Percentiles rank a stretch among this genome's conserved stretches.
Evolutionary conservation across 2,113 vertebrate genomes (phyloP).

Genomic region (Limnothrissa miodon): DNA sequence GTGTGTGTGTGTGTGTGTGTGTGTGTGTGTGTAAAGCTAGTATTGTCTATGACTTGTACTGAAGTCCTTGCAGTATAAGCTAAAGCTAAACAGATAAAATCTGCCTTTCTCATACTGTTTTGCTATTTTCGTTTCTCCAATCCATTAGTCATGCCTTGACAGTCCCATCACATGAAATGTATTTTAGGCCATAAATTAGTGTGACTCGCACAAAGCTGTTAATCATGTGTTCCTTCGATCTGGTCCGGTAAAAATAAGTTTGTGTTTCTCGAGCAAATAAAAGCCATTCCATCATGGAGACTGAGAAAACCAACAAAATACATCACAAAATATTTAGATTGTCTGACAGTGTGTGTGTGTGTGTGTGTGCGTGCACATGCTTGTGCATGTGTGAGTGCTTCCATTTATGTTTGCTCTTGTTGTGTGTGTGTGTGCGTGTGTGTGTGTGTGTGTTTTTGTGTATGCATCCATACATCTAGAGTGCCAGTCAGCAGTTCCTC

Average conservation of each 20-base stretch:
- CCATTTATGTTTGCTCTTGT: neutral
- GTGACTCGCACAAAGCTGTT: neutral
- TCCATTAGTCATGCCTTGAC: neutral
- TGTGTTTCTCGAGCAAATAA: conserved; percentile 1
- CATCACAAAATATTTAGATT: neutral
- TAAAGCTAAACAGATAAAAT: neutral
- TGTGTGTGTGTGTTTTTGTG: neutral
- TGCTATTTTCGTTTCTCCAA: neutral
- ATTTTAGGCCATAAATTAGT: neutral
- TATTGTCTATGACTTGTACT: neutral
- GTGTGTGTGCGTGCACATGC: neutral
- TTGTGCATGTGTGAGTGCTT: conserved; percentile 21
- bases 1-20: neutral
- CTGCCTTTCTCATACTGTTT: neutral
- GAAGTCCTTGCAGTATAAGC: neutral
- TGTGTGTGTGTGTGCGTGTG: neutral
- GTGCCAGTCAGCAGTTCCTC: neutral
- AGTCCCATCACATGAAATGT: neutral
- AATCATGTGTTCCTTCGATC: neutral
- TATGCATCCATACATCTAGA: neutral
- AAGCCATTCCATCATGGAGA: neutral
- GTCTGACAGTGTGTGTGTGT: neutral
- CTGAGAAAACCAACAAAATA: neutral
- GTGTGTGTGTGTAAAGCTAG: neutral
- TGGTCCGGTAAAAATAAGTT: neutral